Base-by-base conservation (phyloP, 92 coral and sea anemone genomes). In the Bergia sp. region DNA sequence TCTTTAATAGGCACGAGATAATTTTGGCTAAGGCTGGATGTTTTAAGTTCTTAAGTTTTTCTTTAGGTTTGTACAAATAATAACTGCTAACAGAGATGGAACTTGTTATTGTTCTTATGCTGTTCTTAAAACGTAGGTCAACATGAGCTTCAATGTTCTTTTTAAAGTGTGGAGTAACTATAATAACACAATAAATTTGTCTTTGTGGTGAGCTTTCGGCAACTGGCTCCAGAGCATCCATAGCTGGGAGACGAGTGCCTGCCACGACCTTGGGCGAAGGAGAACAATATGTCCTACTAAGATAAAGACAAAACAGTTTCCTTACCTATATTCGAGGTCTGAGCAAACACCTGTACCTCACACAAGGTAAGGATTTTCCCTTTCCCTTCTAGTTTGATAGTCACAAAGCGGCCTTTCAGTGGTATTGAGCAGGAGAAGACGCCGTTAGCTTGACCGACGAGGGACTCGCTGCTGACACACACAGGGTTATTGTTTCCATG, bases 391-490 rank as follows among this genome's bases (percentile, higher is more conserved):
- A 45, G 87, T 45, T 79, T 84, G 79, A 84, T 69, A 71, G 71
- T 84, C 20, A 84, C 87, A 44, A 69, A 84, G 77, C 79, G 79
- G 3, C 87, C 87, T 6, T 39, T 37, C 42, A 84, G 87, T 3
- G 87, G 79, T 12, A 79, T 47, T 4, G 87, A 84, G 61, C 87
- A 84, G 64, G 87, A 44, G 16, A 84, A 84, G 9, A 84, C 67
- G 21, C 87, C 79, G 77, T 84, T 84, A 29, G 53, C 41, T 38
- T 84, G 79, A 18, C 87, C 87, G 38, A 66, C 67, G 12, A 84
- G 77, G 7, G 87, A 84, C 79, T 86, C 88, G 55, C 91, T 81
- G 73, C 81, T 87, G 73, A 82, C 86, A 77, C 93, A 91, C 20
- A 89, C 82, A 36, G 91, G 90, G 67, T 84, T 84, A n/a, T 76